Conservation (phyloP, 92 coral and sea anemone genomes). For the Porites rus region DNA sequence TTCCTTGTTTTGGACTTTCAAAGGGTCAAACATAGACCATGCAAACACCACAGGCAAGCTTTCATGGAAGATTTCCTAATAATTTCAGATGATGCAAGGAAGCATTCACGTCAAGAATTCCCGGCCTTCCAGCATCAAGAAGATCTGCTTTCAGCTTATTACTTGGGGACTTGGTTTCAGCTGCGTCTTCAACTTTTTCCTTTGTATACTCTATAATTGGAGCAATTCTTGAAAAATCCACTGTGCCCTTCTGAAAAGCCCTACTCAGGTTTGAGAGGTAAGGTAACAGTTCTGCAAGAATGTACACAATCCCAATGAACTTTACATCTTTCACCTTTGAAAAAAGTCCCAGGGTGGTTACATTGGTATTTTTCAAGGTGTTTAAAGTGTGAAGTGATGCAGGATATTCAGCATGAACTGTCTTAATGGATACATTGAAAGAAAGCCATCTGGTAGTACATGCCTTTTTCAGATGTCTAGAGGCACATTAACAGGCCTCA, state of each 20-base stretch:
- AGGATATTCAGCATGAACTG: constrained; percentile 26
- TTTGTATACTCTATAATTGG: constrained; percentile 39
- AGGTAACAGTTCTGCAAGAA: constrained; percentile 34
- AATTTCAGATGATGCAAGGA: constrained; percentile 4
- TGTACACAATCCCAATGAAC: constrained; percentile 18
- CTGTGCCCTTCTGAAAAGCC: constrained; percentile 30
- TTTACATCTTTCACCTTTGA: constrained; percentile 9
- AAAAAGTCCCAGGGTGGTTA: constrained; percentile 32
- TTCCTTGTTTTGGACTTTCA: constrained; percentile 41
- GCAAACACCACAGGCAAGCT: constrained; percentile 42
- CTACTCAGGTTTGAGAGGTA: constrained; percentile 30
- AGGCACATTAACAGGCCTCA: constrained; percentile 5
- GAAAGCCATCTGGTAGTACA: constrained; percentile 46
- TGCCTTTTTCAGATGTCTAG: constrained; percentile 29
- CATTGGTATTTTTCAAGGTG: neutral
- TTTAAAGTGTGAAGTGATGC: constrained; percentile 25
- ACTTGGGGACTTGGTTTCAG: constrained; percentile 43
- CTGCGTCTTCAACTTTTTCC: constrained; percentile 39
- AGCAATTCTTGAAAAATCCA: constrained; percentile 25
- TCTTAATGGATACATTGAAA: constrained; percentile 38
- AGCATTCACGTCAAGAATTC: constrained; percentile 30
- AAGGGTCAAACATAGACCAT: constrained; percentile 26
- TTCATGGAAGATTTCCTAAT: constrained; percentile 36
- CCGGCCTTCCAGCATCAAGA: constrained; percentile 32
- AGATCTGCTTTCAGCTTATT: constrained; percentile 38